phyloP scores from a whole-genome alignment of 1,140 invertebrate genomes.

The Drosophila parvula region DNA sequence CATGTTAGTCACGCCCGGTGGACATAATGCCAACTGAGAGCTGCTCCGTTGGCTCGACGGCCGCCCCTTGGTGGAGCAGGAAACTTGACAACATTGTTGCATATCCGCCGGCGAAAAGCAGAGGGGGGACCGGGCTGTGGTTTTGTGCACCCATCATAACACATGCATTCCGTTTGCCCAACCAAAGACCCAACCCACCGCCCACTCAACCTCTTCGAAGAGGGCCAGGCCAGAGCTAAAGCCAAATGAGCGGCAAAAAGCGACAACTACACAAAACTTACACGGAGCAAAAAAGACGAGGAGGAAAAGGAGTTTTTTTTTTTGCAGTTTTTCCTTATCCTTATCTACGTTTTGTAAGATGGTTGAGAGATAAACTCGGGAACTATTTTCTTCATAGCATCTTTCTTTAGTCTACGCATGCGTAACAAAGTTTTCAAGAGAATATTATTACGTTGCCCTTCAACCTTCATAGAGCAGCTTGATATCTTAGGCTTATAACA shows the following conservation, averaged over 20 bases:
- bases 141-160: constrained; percentile 37
- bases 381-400: not conserved
- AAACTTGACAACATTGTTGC: constrained; percentile 78
- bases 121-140: constrained; percentile 29
- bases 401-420: not conserved
- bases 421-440: not conserved
- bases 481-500: not conserved
- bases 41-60: constrained; percentile 9
- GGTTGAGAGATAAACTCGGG: not conserved
- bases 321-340: not conserved
- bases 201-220: constrained; percentile 1
- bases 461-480: not conserved
- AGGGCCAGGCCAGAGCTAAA: constrained; percentile 4
- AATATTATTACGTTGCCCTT: not conserved
- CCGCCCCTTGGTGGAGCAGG: constrained; percentile 22
- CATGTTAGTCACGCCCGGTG: constrained; percentile 77
- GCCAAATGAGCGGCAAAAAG: constrained; percentile 44
- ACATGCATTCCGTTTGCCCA: constrained; percentile 23
- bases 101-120: constrained; percentile 67
- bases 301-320: too few species aligned
- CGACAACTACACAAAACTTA: constrained; percentile 10
- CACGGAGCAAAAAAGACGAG: constrained; percentile 22
- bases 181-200: not conserved
- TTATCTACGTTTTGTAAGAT: not conserved
- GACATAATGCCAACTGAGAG: constrained; percentile 67